A percentile compares a stretch with the other conserved stretches of the same genome.
phyloP scores from a whole-genome alignment of 1,140 invertebrate species.

The Aleiodes sp. region DNA sequence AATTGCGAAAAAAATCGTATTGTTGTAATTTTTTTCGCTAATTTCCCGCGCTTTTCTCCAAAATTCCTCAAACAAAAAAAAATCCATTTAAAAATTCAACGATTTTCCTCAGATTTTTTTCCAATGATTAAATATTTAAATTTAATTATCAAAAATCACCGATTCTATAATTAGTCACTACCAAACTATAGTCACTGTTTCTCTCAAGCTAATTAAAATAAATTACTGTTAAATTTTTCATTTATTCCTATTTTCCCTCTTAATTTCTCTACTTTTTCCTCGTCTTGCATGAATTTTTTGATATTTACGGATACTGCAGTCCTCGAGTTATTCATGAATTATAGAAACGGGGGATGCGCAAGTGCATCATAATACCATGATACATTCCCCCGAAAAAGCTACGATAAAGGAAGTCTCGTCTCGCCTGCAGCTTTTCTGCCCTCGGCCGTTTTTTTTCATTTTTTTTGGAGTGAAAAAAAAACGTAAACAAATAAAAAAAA shows the following conservation, averaged over 20 bases:
- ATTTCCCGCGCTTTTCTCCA: no score
- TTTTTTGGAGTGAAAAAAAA: background rate
- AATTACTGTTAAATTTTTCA: background rate
- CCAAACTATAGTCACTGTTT: no score
- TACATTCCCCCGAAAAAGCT: slow-evolving; percentile 3
- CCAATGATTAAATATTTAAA: no score
- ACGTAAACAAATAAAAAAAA: no score
- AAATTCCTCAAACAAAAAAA: background rate
- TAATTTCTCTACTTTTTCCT: no score
- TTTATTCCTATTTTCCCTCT: background rate
- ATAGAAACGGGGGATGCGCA: slow-evolving; percentile 17
- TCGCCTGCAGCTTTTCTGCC: background rate
- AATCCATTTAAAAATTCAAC: background rate
- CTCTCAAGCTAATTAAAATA: no score
- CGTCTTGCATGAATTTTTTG: background rate
- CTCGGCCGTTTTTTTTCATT: slow-evolving; percentile 13
- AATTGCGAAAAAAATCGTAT: no score
- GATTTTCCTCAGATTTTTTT: no score
- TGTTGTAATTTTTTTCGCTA: no score
- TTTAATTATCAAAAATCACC: no score
- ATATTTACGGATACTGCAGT: background rate
- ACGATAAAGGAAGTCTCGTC: slow-evolving; percentile 12
- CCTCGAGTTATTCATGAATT: slow-evolving; percentile 23
- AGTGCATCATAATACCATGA: slow-evolving; percentile 25
- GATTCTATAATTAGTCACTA: no score